phyloP scores from a whole-genome alignment of 1,140 invertebrate species.

The Drosophila melanogaster region Release_6_plus_ISO1_MT NT_033777.3:29288001-29288500 shows the following conservation, averaged over 20 bases:
- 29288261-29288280: slow-evolving; percentile 69
- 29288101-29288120: slow-evolving; percentile 52
- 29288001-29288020: too few relatives aligned
- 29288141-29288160: slow-evolving; percentile 75
- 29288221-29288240: slow-evolving; percentile 7
- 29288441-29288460: slow-evolving; percentile 78
- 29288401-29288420: slow-evolving; percentile 28
- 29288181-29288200: slow-evolving; percentile 37
- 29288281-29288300: slow-evolving; percentile 28
- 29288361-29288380: slow-evolving; percentile 81
- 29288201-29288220: not conserved
- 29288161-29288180: slow-evolving; percentile 74
- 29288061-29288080: not conserved
- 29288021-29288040: too few relatives aligned
- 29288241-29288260: slow-evolving; percentile 68
- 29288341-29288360: slow-evolving; percentile 62
- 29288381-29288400: slow-evolving; percentile 72
- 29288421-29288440: slow-evolving; percentile 75
- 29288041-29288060: too few relatives aligned
- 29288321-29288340: slow-evolving; percentile 27
- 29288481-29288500: slow-evolving; percentile 41
- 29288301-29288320: slow-evolving; percentile 39
- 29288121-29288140: slow-evolving; percentile 76
- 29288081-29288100: slow-evolving; percentile 5
- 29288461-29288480: slow-evolving; percentile 62